A percentile compares a stretch with the other conserved stretches of the same genome.
These are phyloP conservation scores for Dryadula phaetusa DNA, from an alignment of 2,888 invertebrate genomes.

Conservation along the genomic window DNA sequence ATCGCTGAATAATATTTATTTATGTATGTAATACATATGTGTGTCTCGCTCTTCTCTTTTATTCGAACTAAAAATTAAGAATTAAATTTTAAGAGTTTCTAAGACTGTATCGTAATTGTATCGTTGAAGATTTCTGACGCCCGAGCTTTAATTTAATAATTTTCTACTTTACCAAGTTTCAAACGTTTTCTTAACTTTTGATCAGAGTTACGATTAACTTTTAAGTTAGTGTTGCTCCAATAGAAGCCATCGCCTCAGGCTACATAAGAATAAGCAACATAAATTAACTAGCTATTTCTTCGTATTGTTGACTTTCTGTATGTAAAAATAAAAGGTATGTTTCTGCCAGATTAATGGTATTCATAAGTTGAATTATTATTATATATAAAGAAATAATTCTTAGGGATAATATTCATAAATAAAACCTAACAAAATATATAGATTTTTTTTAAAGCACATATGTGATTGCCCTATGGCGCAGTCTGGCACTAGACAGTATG, in stretches of 20 bases:
- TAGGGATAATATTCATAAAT: background rate
- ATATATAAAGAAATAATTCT: background rate
- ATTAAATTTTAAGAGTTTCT: background rate
- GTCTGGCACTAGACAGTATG: too few relatives aligned
- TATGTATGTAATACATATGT: too few relatives aligned
- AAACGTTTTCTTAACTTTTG: slow-evolving; percentile 15
- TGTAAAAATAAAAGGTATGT: background rate
- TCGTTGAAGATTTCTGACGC: background rate
- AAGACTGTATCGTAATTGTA: slow-evolving; percentile 4
- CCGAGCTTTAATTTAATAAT: slow-evolving; percentile 17
- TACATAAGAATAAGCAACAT: slow-evolving; percentile 12
- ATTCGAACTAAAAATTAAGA: background rate
- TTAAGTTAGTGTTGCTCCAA: slow-evolving; percentile 17
- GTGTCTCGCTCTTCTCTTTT: too few relatives aligned
- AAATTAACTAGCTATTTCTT: slow-evolving; percentile 6
- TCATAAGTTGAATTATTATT: background rate
- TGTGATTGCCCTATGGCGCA: too few relatives aligned
- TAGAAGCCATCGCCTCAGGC: slow-evolving; percentile 11
- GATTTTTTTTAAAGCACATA: background rate
- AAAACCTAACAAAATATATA: background rate
- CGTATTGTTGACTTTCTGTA: background rate
- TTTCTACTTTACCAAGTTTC: slow-evolving; percentile 14
- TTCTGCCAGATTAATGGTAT: background rate
- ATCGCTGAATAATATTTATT: too few relatives aligned
- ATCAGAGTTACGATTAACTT: slow-evolving; percentile 23